Evolutionary conservation across 2,888 invertebrate genomes (phyloP), one percentile per base, ranked within the genome.

Genomic region (Cryptocheilus praepositus): DNA sequence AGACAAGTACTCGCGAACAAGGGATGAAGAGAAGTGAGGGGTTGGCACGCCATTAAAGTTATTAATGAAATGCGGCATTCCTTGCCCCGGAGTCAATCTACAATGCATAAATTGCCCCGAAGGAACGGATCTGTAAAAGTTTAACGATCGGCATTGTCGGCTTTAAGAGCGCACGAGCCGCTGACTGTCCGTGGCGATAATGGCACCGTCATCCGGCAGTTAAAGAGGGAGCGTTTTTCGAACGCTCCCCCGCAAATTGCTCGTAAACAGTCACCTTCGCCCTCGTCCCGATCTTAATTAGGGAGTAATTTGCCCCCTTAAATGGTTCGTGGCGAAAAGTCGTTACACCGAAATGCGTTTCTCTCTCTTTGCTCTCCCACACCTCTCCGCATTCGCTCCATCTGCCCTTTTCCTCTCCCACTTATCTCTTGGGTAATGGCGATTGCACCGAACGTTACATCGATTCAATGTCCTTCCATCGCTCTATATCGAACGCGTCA

Each of bases 61-160:
- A 62, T 52, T 64, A 64, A 55, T 56, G 67, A 56, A 18, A 19
- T 25, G 36, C 56, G 58, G 49, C 59, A 73, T 66, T 49, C 52
- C 16, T 25, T 44, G 52, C 19, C 19, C 22, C n/a, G 19, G 25
- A 43, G 52, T 64, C 67, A 22, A 16, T 62, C 55, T 64, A 65
- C 63, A 63, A 64, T 49, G 55, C 64, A 61, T 64, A 64, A 61
- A 64, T 67, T 53, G 56, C n/a, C 44, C 43, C 54, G 54, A 13
- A 8, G 43, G 18, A 55, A 36, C 44, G 52, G 18, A 36, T 22
- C 16, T 18, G 36, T 16, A 54, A 54, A 64, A 64, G 28, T 54
- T 54, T 54, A 54, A 54, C 54, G 54, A 54, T 54, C 8, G 54
- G 36, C 36, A 36, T 36, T 36, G 36, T 36, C 36, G 36, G 36